Conservation (phyloP, 2,113 vertebrate species). For the Pseudolaguvia tuberculata region DNA sequence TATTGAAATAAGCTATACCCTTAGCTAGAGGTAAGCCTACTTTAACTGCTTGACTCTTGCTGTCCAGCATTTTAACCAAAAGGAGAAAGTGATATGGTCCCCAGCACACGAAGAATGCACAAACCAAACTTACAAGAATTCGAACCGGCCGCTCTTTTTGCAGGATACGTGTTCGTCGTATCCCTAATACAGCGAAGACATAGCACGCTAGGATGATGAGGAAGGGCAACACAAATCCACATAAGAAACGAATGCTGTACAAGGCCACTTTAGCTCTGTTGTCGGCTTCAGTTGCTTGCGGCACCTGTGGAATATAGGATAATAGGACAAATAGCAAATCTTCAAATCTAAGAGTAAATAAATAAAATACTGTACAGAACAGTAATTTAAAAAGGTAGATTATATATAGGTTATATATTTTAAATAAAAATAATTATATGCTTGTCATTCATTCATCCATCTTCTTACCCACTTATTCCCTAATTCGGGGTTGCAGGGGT, state of each 20-base stretch:
- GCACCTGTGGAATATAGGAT: constrained; percentile 37
- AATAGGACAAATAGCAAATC: neutral
- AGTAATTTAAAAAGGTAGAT: neutral
- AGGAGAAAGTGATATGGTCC: constrained; percentile 70
- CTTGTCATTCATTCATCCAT: too few species aligned
- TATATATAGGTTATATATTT: neutral
- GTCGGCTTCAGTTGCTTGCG: constrained; percentile 1
- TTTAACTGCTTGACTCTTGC: constrained; percentile 53
- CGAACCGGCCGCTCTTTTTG: constrained; percentile 62
- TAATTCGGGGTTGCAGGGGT: too few species aligned
- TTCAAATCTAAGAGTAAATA: neutral
- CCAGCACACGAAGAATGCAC: constrained; percentile 73
- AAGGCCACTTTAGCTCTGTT: constrained; percentile 34
- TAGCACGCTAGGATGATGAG: constrained; percentile 67
- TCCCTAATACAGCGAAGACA: constrained; percentile 53
- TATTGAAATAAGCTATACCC: constrained; percentile 69
- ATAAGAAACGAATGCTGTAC: constrained; percentile 63
- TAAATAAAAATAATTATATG: too few species aligned
- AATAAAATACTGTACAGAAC: neutral
- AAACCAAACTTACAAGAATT: constrained; percentile 59
- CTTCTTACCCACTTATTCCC: too few species aligned
- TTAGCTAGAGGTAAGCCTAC: constrained; percentile 58
- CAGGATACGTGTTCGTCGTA: constrained; percentile 55
- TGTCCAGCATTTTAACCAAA: constrained; percentile 64
- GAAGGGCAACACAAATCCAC: constrained; percentile 70